These are phyloP conservation scores for Apistogramma diplotaenia DNA, from an alignment of 2,113 vertebrate genomes.

Conservation along the genomic window DNA sequence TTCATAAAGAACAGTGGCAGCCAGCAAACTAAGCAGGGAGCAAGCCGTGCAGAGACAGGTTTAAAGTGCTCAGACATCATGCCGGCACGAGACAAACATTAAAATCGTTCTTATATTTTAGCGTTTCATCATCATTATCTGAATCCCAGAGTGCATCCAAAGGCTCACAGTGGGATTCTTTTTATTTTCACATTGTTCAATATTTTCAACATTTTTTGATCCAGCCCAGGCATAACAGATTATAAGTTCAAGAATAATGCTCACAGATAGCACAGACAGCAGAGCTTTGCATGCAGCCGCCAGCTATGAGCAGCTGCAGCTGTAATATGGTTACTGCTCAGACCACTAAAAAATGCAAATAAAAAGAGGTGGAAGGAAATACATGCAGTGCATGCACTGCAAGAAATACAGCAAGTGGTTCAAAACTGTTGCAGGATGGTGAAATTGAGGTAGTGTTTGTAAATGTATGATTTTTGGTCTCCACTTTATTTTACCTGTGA, in stretches of 20 bases:
- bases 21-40: neutral
- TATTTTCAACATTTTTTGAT: neutral
- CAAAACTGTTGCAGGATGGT: neutral
- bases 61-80: neutral
- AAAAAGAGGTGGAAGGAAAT: rapidly evolving
- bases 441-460: neutral
- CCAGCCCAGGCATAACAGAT: neutral
- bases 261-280: neutral
- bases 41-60: neutral
- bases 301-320: constrained; percentile 4
- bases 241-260: neutral
- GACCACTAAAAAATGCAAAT: neutral
- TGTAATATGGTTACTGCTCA: neutral
- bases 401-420: rapidly evolving
- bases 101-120: neutral
- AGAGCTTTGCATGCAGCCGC: neutral
- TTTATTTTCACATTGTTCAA: neutral
- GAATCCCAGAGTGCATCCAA: rapidly evolving
- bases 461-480: neutral
- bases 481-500: constrained; percentile 48
- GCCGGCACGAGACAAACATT: rapidly evolving
- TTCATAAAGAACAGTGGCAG: neutral
- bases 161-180: neutral
- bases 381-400: rapidly evolving
- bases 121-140: neutral